phyloP scores from a whole-genome alignment of 2,113 vertebrate species.

The Taxidea taxus region DNA sequence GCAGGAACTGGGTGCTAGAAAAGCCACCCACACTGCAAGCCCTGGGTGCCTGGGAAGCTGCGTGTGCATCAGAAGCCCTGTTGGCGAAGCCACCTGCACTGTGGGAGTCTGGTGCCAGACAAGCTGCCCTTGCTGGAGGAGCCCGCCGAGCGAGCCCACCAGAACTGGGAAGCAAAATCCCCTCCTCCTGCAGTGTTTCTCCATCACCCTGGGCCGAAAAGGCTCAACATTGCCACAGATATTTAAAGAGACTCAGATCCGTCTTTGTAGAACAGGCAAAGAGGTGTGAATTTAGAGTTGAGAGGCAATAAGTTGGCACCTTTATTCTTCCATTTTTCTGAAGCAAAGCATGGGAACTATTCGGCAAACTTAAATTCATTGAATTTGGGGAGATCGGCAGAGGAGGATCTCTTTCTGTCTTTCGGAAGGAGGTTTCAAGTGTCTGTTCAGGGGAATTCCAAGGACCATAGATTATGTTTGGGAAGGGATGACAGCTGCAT shows the following conservation, averaged over 20 bases:
- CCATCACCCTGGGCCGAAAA: neutral
- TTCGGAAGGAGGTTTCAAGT: neutral
- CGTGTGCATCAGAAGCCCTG: neutral
- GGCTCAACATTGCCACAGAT: neutral
- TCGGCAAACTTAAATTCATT: neutral
- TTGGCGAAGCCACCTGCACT: neutral
- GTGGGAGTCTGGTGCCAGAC: neutral
- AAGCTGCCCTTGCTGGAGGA: neutral
- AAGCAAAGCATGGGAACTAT: neutral
- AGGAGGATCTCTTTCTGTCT: neutral
- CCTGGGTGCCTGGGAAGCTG: neutral
- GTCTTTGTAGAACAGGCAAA: neutral
- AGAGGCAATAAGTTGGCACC: neutral
- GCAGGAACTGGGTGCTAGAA: neutral
- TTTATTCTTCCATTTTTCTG: neutral
- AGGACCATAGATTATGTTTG: neutral
- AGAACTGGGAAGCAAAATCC: neutral
- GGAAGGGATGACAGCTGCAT: neutral
- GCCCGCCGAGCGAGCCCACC: neutral
- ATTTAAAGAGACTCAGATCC: neutral
- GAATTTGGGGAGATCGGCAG: neutral
- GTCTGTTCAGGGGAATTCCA: conserved; percentile 8
- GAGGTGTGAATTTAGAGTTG: neutral
- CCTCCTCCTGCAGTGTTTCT: neutral
- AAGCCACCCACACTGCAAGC: neutral